Evolutionary conservation across 1,140 invertebrate genomes (phyloP).

Genomic region (Spodoptera frugiperda): DNA sequence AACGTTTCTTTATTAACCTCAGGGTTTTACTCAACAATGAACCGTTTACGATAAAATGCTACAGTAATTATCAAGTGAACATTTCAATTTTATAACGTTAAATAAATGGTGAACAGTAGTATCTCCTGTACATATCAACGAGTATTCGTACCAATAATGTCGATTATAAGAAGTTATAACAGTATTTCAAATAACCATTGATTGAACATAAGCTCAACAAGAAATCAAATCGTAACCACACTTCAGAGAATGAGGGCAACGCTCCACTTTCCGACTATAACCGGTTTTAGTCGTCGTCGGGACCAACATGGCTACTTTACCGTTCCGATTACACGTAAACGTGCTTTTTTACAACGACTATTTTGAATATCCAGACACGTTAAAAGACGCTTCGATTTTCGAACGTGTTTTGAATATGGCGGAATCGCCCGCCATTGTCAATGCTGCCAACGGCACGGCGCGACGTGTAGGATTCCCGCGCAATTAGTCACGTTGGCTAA

Average conservation of each 20-base stretch:
- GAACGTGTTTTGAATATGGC: slow-evolving; percentile 1
- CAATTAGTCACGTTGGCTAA: slow-evolving; percentile 10
- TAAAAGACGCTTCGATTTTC: slow-evolving; percentile 17
- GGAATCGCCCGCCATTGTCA: slow-evolving; percentile 3
- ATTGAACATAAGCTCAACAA: slow-evolving; percentile 57
- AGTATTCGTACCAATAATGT: too few relatives aligned
- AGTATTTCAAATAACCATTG: slow-evolving; percentile 50
- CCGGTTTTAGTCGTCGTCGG: slow-evolving; percentile 61
- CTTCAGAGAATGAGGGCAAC: slow-evolving; percentile 72
- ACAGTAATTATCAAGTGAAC: slow-evolving; percentile 2
- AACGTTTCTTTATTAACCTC: slow-evolving; percentile 25
- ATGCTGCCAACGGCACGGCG: neutral
- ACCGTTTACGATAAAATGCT: neutral
- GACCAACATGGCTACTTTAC: slow-evolving; percentile 51
- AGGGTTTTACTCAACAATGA: slow-evolving; percentile 7
- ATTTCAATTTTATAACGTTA: too few relatives aligned
- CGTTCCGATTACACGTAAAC: slow-evolving; percentile 54
- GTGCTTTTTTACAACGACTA: slow-evolving; percentile 41
- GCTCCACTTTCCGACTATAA: slow-evolving; percentile 74
- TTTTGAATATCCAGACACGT: slow-evolving; percentile 30
- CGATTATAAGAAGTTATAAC: slow-evolving; percentile 44
- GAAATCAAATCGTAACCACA: slow-evolving; percentile 69
- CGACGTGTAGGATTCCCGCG: neutral
- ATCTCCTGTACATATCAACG: too few relatives aligned
- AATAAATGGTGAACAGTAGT: too few relatives aligned